Base-by-base conservation (phyloP, 1,140 invertebrate species). In the Nephila pilipes region DNA sequence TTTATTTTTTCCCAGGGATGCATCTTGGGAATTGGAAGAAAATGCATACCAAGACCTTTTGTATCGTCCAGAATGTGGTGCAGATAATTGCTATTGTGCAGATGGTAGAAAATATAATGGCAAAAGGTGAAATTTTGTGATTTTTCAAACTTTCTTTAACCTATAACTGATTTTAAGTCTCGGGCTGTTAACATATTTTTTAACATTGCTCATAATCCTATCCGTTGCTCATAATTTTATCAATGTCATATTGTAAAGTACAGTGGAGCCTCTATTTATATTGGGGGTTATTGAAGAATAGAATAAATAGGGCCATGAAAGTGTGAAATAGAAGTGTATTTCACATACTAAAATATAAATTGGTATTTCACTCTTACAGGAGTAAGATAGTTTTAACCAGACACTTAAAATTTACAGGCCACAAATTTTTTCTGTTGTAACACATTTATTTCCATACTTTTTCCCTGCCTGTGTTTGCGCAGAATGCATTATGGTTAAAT, bases 11-110 rank as follows among this genome's bases (percentile, higher is more conserved):
- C 75, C 38, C 94, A 97, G 97, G 94, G 97, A 97, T 96, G 97
- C 97, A 16, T 96, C 97, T 6, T 97, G 97, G 97, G 97, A 97
- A 95, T 94, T 96, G 10, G 97, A 96, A 85, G 96, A 96, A 32
- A 96, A 97, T 95, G 97, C 97, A 6, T 97, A 96, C 95, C 94
- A 96, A 93, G 97, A 97, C 83, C 95, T 97, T 55, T 94, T 96
- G 0, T 96, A 96, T 92, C 96, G 97, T 94, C 95, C 96, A 89
- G 94, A 95, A 20, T 97, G 97, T 95, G 96, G 97, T 95, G 96
- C 96, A 54, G 20, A 93, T n/a, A 93, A 89, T 1, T 97, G 97
- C 94, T 83, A 95, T 2, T 97, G 97, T 95, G 96, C 96, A 1
- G 95, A 96, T 93, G 97, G 97, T 2, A 95, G 96, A 93, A 95